These are phyloP conservation scores for Choristoneura rosaceana DNA, from an alignment of 2,888 invertebrate genomes.

Conservation along the genomic window DNA sequence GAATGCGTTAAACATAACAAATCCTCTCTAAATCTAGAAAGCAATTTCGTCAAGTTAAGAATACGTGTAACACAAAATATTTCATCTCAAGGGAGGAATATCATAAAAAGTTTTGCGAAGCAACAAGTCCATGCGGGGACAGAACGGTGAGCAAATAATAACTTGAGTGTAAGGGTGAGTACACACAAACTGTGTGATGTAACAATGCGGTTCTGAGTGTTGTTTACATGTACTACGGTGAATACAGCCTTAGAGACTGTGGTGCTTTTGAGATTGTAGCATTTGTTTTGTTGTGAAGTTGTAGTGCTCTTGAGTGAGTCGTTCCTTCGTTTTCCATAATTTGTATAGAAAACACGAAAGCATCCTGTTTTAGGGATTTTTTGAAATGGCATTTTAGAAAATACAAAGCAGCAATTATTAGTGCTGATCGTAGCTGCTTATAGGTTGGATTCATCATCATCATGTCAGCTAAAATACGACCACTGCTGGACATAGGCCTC, in stretches of 20 bases:
- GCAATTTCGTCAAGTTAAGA: slow-evolving; percentile 13
- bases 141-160: slow-evolving; percentile 33
- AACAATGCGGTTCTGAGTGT: slow-evolving; percentile 10
- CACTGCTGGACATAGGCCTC: no score
- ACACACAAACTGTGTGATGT: slow-evolving; percentile 3
- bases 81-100: slow-evolving; percentile 27
- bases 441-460: no score
- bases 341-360: no score
- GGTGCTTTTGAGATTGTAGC: not conserved
- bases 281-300: not conserved
- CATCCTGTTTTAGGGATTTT: no score
- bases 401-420: no score
- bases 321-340: no score
- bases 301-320: not conserved
- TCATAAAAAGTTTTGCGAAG: slow-evolving; percentile 26
- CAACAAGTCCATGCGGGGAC: slow-evolving; percentile 32
- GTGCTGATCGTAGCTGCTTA: no score
- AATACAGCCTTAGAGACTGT: slow-evolving; percentile 1
- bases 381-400: no score
- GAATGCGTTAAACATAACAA: not conserved
- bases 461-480: no score
- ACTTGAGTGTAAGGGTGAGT: slow-evolving; percentile 18
- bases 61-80: slow-evolving; percentile 12
- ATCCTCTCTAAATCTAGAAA: not conserved
- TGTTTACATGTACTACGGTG: slow-evolving; percentile 17